These are phyloP conservation scores for Toxonevra muliebris DNA, from an alignment of 2,888 invertebrate species.

Conservation along the genomic window DNA sequence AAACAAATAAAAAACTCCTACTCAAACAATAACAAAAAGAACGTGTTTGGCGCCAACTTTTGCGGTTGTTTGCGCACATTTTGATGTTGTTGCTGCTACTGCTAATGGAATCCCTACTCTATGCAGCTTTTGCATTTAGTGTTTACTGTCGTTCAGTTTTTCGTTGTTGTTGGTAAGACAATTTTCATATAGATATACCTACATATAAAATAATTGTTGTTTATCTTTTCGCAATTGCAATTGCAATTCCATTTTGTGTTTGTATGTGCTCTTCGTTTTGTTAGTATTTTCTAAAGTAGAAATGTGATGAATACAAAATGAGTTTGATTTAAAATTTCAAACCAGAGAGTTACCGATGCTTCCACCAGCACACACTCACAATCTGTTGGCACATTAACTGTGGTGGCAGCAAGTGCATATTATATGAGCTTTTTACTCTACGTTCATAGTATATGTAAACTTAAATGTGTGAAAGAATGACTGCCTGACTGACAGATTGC, in stretches of 20 bases:
- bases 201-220: constrained; percentile 56
- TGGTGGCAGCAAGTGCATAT: too few species aligned
- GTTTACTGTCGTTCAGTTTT: neutral
- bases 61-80: constrained; percentile 32
- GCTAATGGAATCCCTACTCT: constrained; percentile 24
- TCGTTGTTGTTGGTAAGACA: constrained; percentile 16
- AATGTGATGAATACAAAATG: constrained; percentile 58
- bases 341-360: neutral
- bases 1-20: constrained; percentile 24
- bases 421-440: too few species aligned
- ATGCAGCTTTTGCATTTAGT: neutral
- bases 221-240: constrained; percentile 58
- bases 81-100: constrained; percentile 3
- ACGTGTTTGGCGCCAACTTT: constrained; percentile 27
- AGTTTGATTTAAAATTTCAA: constrained; percentile 52
- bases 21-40: neutral
- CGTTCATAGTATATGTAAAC: too few species aligned
- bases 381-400: neutral
- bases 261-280: neutral
- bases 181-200: neutral
- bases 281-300: constrained; percentile 41
- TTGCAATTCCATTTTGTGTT: constrained; percentile 18
- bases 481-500: too few species aligned
- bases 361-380: neutral
- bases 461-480: too few species aligned